These are phyloP conservation scores for Pangasius sanitwongsei DNA, from an alignment of 2,797 vertebrate species.

Conservation along the genomic window DNA sequence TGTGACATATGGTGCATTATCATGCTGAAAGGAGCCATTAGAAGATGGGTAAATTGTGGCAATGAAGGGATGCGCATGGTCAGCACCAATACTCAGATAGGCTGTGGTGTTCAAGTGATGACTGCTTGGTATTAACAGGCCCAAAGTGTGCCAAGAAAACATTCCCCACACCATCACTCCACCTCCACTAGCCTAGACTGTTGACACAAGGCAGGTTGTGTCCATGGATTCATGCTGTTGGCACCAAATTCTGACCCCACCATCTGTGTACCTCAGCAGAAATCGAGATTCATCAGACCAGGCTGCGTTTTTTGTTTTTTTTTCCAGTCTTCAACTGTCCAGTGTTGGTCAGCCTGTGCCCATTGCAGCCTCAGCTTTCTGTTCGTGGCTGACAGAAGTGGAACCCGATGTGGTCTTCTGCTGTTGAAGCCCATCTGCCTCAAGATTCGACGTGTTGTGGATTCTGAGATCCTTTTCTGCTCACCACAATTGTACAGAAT, in stretches of 20 bases:
- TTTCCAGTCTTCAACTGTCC: too few species aligned
- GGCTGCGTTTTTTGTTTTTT: too few species aligned
- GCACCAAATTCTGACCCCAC: not conserved
- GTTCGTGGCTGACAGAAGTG: too few species aligned
- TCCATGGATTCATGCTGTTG: not conserved
- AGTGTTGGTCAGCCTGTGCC: too few species aligned
- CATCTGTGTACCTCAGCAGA: not conserved
- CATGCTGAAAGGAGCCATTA: not conserved
- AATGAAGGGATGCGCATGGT: not conserved
- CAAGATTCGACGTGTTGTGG: too few species aligned
- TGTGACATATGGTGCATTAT: too few species aligned
- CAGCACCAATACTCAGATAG: not conserved
- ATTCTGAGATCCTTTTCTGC: too few species aligned
- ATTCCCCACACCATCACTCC: not conserved
- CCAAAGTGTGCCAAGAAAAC: not conserved
- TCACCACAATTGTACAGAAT: too few species aligned
- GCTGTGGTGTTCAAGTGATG: not conserved
- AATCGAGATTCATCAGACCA: too few species aligned
- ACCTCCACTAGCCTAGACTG: not conserved
- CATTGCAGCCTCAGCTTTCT: too few species aligned
- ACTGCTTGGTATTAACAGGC: not conserved
- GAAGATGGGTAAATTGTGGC: not conserved
- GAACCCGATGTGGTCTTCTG: too few species aligned
- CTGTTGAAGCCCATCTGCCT: too few species aligned
- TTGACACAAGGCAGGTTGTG: not conserved